phyloP scores from a whole-genome alignment of 2,113 vertebrate species.

The Ranitomeya imitator region DNA sequence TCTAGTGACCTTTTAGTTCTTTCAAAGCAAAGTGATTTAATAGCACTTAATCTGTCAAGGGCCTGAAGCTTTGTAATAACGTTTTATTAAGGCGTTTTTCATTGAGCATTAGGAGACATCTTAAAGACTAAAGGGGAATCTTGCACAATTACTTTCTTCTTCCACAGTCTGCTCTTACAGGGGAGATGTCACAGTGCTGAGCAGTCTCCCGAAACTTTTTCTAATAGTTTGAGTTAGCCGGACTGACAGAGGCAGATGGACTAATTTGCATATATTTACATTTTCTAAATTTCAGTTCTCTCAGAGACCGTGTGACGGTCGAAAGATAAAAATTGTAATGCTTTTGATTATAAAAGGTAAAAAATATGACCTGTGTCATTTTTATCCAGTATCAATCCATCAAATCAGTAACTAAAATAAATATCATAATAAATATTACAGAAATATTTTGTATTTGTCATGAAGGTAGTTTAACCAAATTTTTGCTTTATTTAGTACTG shows the following conservation, averaged over 20 bases:
- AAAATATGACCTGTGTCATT: background rate
- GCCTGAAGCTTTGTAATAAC: constrained; percentile 79
- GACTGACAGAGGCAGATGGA: constrained; percentile 30
- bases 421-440: background rate
- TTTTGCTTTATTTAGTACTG: too few relatives aligned
- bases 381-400: background rate
- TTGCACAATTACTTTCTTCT: constrained; percentile 38
- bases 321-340: background rate
- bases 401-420: background rate
- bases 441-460: too few relatives aligned
- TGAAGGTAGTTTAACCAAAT: too few relatives aligned
- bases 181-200: background rate
- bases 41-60: constrained; percentile 82
- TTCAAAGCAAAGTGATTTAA: constrained; percentile 80
- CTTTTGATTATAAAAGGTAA: background rate
- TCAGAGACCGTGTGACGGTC: background rate
- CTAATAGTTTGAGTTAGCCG: background rate
- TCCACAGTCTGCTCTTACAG: background rate
- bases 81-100: constrained; percentile 78
- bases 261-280: constrained; percentile 29
- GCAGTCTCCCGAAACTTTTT: constrained; percentile 10
- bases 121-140: constrained; percentile 70
- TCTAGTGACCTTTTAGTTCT: constrained; percentile 79
- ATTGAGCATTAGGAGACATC: constrained; percentile 74
- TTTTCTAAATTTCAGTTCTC: background rate